phyloP scores from a whole-genome alignment of 2,113 vertebrate species.

The Pontoporia blainvillei region DNA sequence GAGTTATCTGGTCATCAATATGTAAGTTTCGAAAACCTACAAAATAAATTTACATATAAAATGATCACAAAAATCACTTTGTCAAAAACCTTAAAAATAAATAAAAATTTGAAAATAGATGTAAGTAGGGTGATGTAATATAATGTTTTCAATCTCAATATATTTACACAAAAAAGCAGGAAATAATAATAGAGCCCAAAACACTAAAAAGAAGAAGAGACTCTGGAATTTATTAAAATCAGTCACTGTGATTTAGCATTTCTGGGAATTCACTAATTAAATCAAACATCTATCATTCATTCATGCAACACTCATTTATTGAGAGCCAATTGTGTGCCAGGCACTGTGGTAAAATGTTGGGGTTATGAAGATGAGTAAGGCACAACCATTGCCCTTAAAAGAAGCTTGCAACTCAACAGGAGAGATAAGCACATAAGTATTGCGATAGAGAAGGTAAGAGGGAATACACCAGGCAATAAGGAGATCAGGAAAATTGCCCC shows the following conservation, averaged over 20 bases:
- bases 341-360: background rate
- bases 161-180: background rate
- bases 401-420: background rate
- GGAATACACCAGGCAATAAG: background rate
- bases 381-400: background rate
- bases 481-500: background rate
- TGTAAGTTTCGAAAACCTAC: constrained; percentile 96
- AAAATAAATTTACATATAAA: constrained; percentile 54
- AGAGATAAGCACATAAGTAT: background rate
- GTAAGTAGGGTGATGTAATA: background rate
- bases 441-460: background rate
- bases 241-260: background rate
- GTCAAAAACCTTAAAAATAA: background rate
- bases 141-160: background rate
- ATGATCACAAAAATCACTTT: background rate
- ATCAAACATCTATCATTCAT: background rate
- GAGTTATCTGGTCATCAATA: constrained; percentile 97
- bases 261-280: background rate
- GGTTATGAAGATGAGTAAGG: background rate
- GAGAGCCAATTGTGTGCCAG: background rate
- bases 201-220: background rate
- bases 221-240: background rate
- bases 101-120: background rate
- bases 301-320: background rate
- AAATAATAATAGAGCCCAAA: background rate